phyloP scores from a whole-genome alignment of 2,113 vertebrate genomes.

The Tupaia tana region DNA sequence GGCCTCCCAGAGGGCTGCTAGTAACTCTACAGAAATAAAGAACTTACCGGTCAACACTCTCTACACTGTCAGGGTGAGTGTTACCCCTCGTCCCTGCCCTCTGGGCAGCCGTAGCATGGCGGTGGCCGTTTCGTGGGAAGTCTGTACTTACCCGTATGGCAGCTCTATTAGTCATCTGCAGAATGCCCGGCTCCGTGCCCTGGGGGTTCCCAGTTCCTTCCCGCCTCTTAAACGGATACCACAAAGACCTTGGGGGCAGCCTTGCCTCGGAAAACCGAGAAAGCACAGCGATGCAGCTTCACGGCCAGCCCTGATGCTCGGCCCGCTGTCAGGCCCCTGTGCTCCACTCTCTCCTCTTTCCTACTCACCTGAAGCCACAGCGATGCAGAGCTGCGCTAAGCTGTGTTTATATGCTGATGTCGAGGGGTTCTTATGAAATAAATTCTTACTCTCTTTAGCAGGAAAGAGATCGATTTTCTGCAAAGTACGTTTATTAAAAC shows the following conservation, averaged over 20 bases:
- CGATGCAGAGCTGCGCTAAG: not conserved
- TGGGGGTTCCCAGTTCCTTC: not conserved
- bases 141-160: not conserved
- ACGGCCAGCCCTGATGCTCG: not conserved
- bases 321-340: not conserved
- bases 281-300: not conserved
- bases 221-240: not conserved
- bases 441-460: not conserved
- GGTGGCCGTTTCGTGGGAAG: not conserved
- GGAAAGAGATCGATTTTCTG: constrained; percentile 22
- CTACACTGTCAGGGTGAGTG: constrained; percentile 93
- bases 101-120: not conserved
- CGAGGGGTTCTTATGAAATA: not conserved
- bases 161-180: not conserved
- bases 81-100: fast-evolving
- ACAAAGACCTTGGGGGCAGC: not conserved
- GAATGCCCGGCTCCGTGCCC: not conserved
- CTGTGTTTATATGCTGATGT: not conserved
- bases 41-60: constrained; percentile 86
- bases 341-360: not conserved
- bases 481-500: not conserved
- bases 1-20: constrained; percentile 90
- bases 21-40: constrained; percentile 87
- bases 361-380: constrained; percentile 1
- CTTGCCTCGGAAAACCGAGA: not conserved